A percentile compares a stretch with the other conserved stretches of the same genome.
phyloP scores from a whole-genome alignment of 2,797 vertebrate species.

The Catamblyrhynchus diadema region DNA sequence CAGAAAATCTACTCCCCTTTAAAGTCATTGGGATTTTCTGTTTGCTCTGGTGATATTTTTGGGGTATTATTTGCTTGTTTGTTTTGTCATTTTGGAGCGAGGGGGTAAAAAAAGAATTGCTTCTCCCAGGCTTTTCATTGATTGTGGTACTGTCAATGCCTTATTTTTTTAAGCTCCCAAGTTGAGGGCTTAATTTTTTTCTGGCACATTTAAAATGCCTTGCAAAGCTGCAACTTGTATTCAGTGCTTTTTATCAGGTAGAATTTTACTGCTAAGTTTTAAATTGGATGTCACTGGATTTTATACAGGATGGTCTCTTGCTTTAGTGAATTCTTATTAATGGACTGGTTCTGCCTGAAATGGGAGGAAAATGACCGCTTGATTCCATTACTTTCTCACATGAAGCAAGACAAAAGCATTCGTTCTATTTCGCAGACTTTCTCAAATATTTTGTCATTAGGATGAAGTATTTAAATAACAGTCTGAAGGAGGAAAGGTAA shows the following conservation, averaged over 20 bases:
- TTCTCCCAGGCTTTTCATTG: background rate
- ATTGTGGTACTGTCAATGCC: background rate
- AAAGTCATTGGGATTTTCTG: background rate
- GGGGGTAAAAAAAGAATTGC: background rate
- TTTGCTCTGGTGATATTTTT: background rate
- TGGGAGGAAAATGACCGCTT: background rate
- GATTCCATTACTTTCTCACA: background rate
- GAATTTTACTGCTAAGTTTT: background rate
- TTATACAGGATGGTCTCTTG: background rate
- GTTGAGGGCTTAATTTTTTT: background rate
- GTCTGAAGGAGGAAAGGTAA: background rate
- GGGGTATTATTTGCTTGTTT: background rate
- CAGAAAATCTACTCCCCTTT: background rate
- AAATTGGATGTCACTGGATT: background rate
- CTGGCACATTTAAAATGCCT: background rate
- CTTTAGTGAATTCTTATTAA: background rate
- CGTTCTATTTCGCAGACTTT: background rate
- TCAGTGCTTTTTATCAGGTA: background rate
- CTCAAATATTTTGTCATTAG: background rate
- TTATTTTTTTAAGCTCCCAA: background rate
- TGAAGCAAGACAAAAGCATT: background rate
- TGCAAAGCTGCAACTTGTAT: background rate
- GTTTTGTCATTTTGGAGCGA: background rate
- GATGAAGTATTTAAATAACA: background rate
- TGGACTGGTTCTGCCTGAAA: slow-evolving; percentile 9